These are phyloP conservation scores for Ciconia stormi DNA, from an alignment of 2,113 vertebrate genomes.

Conservation along the genomic window DNA sequence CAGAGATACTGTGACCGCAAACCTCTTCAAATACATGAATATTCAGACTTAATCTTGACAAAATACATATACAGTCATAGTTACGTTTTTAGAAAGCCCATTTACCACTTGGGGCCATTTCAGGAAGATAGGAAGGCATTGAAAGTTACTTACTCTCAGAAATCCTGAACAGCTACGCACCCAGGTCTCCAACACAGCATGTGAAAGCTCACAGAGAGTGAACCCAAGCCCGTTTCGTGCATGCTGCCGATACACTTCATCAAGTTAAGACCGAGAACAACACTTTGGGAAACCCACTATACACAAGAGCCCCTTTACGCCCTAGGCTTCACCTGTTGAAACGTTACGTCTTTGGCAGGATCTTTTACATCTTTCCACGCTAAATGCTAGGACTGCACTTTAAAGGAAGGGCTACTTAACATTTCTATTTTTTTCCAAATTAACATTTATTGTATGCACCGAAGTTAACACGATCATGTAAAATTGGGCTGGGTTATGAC, in stretches of 20 bases:
- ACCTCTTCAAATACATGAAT: background rate
- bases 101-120: background rate
- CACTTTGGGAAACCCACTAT: conserved; percentile 59
- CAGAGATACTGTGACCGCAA: accelerated
- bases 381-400: background rate
- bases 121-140: background rate
- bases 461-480: background rate
- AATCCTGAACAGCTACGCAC: background rate
- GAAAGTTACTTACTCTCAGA: background rate
- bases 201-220: background rate
- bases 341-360: conserved; percentile 24
- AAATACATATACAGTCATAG: background rate
- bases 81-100: background rate
- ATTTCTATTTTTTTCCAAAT: conserved; percentile 1
- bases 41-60: background rate
- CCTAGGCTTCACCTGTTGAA: conserved; percentile 36
- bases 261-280: conserved; percentile 54
- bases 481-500: conserved; percentile 37
- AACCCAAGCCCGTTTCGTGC: background rate
- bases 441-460: background rate
- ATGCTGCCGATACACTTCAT: conserved; percentile 44
- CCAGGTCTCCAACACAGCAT: background rate
- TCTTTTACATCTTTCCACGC: conserved; percentile 37
- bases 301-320: conserved; percentile 57
- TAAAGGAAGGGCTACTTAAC: background rate